These are phyloP conservation scores for Cyclargus thomasi DNA, from an alignment of 1,140 invertebrate species.

Conservation along the genomic window DNA sequence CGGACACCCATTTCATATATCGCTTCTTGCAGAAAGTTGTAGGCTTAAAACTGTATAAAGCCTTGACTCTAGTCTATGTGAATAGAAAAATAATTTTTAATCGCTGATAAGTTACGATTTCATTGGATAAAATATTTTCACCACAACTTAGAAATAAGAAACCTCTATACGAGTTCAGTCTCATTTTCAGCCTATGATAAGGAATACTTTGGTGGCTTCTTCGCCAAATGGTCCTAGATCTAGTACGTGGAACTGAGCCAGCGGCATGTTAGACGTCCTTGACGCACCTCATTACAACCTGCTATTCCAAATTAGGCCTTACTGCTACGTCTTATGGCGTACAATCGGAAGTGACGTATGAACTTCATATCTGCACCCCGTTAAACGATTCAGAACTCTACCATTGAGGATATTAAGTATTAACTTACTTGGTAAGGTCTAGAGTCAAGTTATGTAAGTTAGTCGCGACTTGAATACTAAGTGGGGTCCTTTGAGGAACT, in stretches of 20 bases:
- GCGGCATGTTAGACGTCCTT: conserved; percentile 25
- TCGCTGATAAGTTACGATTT: neutral
- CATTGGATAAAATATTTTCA: too few relatives aligned
- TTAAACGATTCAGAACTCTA: neutral
- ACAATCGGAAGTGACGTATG: conserved; percentile 1
- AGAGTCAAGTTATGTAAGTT: conserved; percentile 7
- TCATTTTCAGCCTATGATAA: neutral
- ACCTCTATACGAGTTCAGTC: too few relatives aligned
- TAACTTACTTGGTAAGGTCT: neutral
- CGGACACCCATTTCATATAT: neutral
- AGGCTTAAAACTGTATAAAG: neutral
- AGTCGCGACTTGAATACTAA: conserved; percentile 16
- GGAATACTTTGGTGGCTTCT: neutral
- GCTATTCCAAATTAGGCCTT: conserved; percentile 11
- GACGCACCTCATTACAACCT: conserved; percentile 24
- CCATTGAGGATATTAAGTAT: neutral
- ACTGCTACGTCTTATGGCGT: conserved; percentile 4
- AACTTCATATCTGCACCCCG: neutral
- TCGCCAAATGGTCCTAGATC: conserved; percentile 9
- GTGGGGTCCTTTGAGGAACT: neutral
- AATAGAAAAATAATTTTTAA: neutral
- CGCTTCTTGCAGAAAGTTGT: neutral
- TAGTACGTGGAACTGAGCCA: conserved; percentile 8
- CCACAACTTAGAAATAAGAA: too few relatives aligned
- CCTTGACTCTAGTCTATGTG: neutral